Base-by-base conservation (phyloP, 2,113 vertebrate genomes). In the Cyanocitta stelleri region DNA sequence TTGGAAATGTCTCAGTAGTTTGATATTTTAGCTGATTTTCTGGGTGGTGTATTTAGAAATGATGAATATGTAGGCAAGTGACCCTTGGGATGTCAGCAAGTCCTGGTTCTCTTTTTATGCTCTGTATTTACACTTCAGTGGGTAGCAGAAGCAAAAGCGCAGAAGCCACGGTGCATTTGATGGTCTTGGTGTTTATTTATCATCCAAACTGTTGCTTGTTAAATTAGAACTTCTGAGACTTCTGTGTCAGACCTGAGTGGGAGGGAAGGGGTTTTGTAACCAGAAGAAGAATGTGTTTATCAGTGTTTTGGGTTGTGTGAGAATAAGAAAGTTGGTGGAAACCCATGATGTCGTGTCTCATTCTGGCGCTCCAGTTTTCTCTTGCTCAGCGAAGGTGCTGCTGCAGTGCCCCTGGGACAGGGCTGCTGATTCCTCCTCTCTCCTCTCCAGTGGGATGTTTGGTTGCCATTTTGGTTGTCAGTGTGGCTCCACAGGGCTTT, bases 121-220 rank as follows among this genome's bases (percentile, higher is more conserved):
- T 85, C 41, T 72, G 15, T 96, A 30, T 94, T 93, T 96, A 79
- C 66, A 52, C 84, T 93, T 96, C 66, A 69, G 95, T 94, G 92
- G 88, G 92, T 61, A 92, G 90, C 33, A 93, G 87, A 62, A 75
- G 84, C 66, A 68, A 79, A 77, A 92, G 35, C 68, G 12, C 43
- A 87, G 95, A 94, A 90, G 73, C 76, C 48, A 51, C 0, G 1
- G 33, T 84, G 84, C 73, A 94, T 93, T 96, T 96, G 94, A 92
- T 92, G 90, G 86, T 90, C 90, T 62, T 93, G 49, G 77, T 96
- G 91, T 96, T 97, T 97, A 79, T 93, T 96, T 96, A 87, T 85
- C 37, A 87, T 89, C 91, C 62, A 85, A 61, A 73, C 41, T 62
- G 23, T 66, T 93, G 93, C 86, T 90, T 62, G 23, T 92, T 89